A percentile compares a stretch with the other conserved stretches of the same genome.
Evolutionary conservation across 2,113 vertebrate genomes (phyloP).

Genomic region (Pleuronectes platessa): DNA sequence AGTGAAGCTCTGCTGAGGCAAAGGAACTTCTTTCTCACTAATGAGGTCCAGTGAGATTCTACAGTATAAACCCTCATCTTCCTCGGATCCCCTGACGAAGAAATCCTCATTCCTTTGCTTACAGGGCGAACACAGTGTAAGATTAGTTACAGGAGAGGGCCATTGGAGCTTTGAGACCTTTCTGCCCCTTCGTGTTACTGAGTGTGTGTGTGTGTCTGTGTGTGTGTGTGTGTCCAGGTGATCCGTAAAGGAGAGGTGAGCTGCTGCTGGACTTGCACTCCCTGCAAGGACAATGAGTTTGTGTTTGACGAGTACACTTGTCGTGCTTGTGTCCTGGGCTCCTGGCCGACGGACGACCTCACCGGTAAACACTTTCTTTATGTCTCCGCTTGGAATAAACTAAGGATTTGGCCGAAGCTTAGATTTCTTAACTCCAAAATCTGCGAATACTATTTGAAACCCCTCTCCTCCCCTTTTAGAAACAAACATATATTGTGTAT

Average conservation of each 20-base stretch:
- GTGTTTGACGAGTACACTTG: conserved; percentile 98
- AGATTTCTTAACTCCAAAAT: no score
- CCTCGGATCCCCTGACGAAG: conserved; percentile 28
- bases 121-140: conserved; percentile 46
- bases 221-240: conserved; percentile 82
- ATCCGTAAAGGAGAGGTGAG: conserved; percentile 99
- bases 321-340: conserved; percentile 91
- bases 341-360: conserved; percentile 94
- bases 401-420: conserved; percentile 24
- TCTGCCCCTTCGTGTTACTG: background rate
- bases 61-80: background rate
- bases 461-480: no score
- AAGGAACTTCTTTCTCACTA: no score
- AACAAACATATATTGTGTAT: no score
- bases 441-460: no score
- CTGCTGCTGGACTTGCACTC: conserved; percentile 98
- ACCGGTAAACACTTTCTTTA: conserved; percentile 83
- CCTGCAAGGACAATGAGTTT: conserved; percentile 97
- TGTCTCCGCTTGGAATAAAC: no score
- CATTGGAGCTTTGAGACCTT: conserved; percentile 61
- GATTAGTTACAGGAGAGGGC: conserved; percentile 60
- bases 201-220: conserved; percentile 10
- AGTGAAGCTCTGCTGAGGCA: no score
- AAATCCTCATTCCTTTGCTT: conserved; percentile 34
- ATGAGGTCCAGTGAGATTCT: no score